Base-by-base conservation (phyloP, 2,113 vertebrate species). In the Apteryx owenii region DNA sequence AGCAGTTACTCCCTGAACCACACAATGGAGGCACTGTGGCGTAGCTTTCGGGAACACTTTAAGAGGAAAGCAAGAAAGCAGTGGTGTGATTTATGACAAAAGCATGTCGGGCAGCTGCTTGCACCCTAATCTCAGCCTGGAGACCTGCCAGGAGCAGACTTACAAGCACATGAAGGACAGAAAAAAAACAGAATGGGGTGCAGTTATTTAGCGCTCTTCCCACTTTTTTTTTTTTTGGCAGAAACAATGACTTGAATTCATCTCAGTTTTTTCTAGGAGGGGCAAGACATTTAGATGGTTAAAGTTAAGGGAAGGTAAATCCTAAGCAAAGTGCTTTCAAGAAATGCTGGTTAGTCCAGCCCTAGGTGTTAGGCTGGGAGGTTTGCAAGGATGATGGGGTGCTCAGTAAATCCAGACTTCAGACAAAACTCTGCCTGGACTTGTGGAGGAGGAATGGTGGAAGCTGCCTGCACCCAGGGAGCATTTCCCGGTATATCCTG, bases 361-460 rank as follows among this genome's bases (percentile, higher is more conserved):
- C 33, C 3, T 31, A 58, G 58, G n/a, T 11, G 11, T 51, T 2
- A 21, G 0, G 0, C 22, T 2, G 21, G 44, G 21, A 33, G 53
- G 12, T 81, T 71, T 85, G 19, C 23, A 62, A 65, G 65, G 61
- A 56, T 58, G 38, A 28, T 31, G 25, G 9, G 29, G 29, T 58
- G 17, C 56, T 58, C 16, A 58, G 19, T 31, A 58, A 58, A 19
- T 17, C 29, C 56, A 58, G 26, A 31, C 12, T 58, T 58, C 56
- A 58, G 56, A 31, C 31, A 19, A 31, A 31, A 58, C 29, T 58
- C 56, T 56, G 26, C 56, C 56, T 58, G 29, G 29, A 10, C 29
- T 19, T 31, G 15, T 31, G 28, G 28, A 31, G 54, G 28, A 58
- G 29, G 16, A 31, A 58, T 18, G 56, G 56, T 31, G 16, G 29